Conservation (phyloP, 2,888 invertebrate genomes). For the Chymomyza amoena region DNA sequence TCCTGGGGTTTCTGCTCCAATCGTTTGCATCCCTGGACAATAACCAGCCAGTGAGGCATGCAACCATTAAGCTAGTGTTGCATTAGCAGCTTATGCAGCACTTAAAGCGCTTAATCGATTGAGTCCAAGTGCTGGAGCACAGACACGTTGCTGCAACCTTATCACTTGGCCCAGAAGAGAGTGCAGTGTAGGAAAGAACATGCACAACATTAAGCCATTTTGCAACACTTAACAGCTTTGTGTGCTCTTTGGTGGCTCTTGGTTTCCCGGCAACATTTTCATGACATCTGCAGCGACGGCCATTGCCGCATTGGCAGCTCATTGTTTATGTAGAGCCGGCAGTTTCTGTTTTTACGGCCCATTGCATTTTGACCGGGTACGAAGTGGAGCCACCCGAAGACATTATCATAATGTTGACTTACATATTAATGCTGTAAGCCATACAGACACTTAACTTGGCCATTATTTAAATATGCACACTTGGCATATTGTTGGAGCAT, state of each 20-base stretch:
- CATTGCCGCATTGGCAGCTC: conserved; percentile 31
- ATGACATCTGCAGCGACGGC: neutral
- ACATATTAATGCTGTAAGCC: conserved; percentile 28
- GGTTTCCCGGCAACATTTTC: conserved; percentile 1
- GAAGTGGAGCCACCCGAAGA: neutral
- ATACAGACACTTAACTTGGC: conserved; percentile 4
- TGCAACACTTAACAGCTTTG: conserved; percentile 50
- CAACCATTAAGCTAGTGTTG: neutral
- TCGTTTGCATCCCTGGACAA: neutral
- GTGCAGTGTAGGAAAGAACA: neutral
- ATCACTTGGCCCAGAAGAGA: neutral
- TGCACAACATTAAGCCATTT: conserved; percentile 22
- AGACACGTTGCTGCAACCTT: conserved; percentile 22
- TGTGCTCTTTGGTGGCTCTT: conserved; percentile 31
- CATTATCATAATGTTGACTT: conserved; percentile 24
- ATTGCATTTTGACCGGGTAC: conserved; percentile 11
- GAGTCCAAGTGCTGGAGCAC: conserved; percentile 4
- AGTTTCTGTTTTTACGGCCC: conserved; percentile 28
- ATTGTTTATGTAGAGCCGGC: conserved; percentile 35
- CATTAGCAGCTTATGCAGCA: conserved; percentile 41
- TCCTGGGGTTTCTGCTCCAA: too few relatives aligned
- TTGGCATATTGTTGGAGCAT: conserved; percentile 13
- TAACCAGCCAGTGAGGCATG: conserved; percentile 2
- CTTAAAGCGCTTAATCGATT: conserved; percentile 59
- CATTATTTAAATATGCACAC: conserved; percentile 3